phyloP scores from a whole-genome alignment of 2,888 invertebrate species.

The Cerastis leucographa region DNA sequence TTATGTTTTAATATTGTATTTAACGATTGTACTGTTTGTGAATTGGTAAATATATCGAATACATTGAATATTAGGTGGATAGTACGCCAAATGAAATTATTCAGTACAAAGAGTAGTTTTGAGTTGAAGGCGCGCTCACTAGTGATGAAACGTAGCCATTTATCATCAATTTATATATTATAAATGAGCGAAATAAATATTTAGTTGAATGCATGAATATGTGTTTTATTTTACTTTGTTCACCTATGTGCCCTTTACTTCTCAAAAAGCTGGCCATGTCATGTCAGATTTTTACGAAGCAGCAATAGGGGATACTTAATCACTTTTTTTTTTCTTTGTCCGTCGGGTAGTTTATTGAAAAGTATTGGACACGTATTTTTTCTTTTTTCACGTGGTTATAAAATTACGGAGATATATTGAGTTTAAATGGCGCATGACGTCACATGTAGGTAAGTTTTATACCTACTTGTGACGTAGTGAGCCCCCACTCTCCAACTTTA shows the following conservation, averaged over 20 bases:
- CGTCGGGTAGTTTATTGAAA: too few relatives aligned
- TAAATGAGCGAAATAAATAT: constrained; percentile 85
- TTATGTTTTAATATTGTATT: constrained; percentile 64
- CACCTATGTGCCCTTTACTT: not conserved
- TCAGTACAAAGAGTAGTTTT: constrained; percentile 86
- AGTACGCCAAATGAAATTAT: constrained; percentile 83
- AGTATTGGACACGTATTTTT: too few relatives aligned
- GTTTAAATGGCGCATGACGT: too few relatives aligned
- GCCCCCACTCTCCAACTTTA: too few relatives aligned
- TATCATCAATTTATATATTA: constrained; percentile 80
- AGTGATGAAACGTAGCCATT: constrained; percentile 79
- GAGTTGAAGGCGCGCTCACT: constrained; percentile 71
- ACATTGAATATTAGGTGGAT: constrained; percentile 57
- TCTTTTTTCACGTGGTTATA: too few relatives aligned
- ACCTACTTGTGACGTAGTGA: too few relatives aligned
- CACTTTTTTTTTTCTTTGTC: too few relatives aligned
- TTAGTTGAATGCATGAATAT: constrained; percentile 80
- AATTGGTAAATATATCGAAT: constrained; percentile 62
- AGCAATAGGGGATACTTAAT: too few relatives aligned
- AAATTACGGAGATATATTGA: too few relatives aligned
- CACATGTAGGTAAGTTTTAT: too few relatives aligned
- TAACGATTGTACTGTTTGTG: constrained; percentile 64
- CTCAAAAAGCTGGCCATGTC: not conserved
- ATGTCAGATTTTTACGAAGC: not conserved
- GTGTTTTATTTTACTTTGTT: constrained; percentile 67